A percentile compares a stretch with the other conserved stretches of the same genome.
Evolutionary conservation across 2,888 invertebrate species (phyloP).

Genomic region (Drosophila aldrichi): DNA sequence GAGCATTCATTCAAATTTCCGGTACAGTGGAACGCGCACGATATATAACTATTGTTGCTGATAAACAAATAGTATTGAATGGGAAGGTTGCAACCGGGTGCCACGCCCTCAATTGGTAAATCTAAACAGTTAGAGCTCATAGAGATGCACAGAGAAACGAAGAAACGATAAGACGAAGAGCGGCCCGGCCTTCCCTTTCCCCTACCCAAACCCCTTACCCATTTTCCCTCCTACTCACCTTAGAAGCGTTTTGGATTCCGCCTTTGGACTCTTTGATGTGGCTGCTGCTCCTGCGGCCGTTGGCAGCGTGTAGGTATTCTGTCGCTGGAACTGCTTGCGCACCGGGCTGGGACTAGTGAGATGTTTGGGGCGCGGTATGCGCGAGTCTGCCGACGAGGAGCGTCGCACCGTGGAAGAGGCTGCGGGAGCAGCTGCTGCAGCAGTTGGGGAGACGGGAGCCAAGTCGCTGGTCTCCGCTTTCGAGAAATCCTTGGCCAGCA

Average conservation of each 20-base stretch:
- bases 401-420: constrained; percentile 43
- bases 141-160: too few relatives aligned
- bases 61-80: too few relatives aligned
- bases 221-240: constrained; percentile 71
- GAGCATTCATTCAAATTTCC: too few relatives aligned
- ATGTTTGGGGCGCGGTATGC: constrained; percentile 84
- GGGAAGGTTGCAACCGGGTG: too few relatives aligned
- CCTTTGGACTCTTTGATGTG: constrained; percentile 73
- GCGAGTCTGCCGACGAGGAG: constrained; percentile 71
- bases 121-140: too few relatives aligned
- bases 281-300: constrained; percentile 55
- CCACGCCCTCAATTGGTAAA: too few relatives aligned
- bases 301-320: constrained; percentile 84
- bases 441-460: constrained; percentile 16
- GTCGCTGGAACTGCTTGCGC: constrained; percentile 81
- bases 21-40: neutral
- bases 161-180: too few relatives aligned
- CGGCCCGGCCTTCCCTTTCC: too few relatives aligned
- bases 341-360: constrained; percentile 83
- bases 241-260: constrained; percentile 69
- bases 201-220: too few relatives aligned
- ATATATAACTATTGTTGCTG: neutral
- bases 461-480: constrained; percentile 58
- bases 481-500: constrained; percentile 86
- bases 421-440: neutral